These are phyloP conservation scores for Zapus hudsonius DNA, from an alignment of 2,113 vertebrate species.

Conservation along the genomic window DNA sequence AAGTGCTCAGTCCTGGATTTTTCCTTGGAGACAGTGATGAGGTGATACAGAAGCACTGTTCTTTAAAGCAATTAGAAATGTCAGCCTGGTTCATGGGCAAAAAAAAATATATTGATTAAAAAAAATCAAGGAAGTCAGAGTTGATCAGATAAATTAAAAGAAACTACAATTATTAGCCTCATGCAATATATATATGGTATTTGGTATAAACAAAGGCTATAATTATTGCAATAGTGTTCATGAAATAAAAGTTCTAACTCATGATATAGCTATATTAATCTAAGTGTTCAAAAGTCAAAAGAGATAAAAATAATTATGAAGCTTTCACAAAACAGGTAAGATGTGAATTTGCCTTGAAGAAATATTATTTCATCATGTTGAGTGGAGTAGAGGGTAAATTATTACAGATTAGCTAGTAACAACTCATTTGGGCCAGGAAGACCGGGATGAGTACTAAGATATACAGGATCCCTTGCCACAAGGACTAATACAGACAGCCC, in stretches of 20 bases:
- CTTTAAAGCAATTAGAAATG: background rate
- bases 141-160: background rate
- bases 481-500: too few relatives aligned
- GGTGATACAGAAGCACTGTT: background rate
- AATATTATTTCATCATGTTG: background rate
- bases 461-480: too few relatives aligned
- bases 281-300: background rate
- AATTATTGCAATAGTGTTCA: background rate
- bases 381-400: background rate
- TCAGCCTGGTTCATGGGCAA: background rate
- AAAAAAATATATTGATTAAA: background rate
- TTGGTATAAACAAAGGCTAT: background rate
- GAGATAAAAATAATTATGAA: background rate
- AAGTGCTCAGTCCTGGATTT: background rate
- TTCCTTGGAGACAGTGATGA: background rate
- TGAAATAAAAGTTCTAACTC: background rate
- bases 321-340: background rate
- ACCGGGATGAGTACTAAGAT: too few relatives aligned
- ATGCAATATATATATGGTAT: background rate
- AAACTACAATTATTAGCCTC: background rate
- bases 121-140: background rate
- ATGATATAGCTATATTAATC: background rate
- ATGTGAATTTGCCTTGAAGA: conserved; percentile 7
- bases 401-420: background rate
- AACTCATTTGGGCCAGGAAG: too few relatives aligned